Evolutionary conservation across 2,888 invertebrate genomes (phyloP), one percentile per base, ranked within the genome.

Genomic region (Sesia apiformis): DNA sequence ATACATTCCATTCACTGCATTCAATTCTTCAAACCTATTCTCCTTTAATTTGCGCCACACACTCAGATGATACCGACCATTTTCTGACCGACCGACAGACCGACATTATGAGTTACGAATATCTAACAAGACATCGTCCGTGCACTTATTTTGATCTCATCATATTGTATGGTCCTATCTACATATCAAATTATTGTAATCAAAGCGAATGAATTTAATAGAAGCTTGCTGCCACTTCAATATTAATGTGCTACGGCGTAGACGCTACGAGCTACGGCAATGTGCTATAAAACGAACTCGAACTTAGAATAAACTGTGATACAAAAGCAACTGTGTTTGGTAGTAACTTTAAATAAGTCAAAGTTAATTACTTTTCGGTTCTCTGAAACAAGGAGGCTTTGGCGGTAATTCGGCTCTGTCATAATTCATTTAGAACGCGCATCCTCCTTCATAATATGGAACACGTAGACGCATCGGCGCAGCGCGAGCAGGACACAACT

Each of bases 351-450:
- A 23, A 23, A 23, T 52, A 80, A 80, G 80, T 78, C 77, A 74
- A 76, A 82, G 87, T 86, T 88, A 88, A 88, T 88, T 86, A 84
- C 79, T 82, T 84, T 69, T 76, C 70, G 77, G 80, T 63, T 76
- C 79, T 77, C 74, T 81, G 76, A 84, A 85, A 85, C 81, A 83
- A 84, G 58, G 54, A 57, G 83, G 82, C 86, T 87, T 87, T 87
- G 86, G 82, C 85, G 87, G 87, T 83, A 80, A 79, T 77, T 63
- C 65, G 70, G 72, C 70, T 69, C 70, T 72, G 69, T 76, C 82
- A 83, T 86, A 87, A 83, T 69, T 86, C 82, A 86, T 81, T 66
- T 66, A 60, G 23, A 63, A 69, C 66, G 69, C 74, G 78, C 79
- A 81, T 77, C 81, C 76, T 79, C 76, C 72, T 70, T 65, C 62